These are phyloP conservation scores for Olivierus martensii DNA, from an alignment of 1,140 invertebrate genomes.

Conservation along the genomic window DNA sequence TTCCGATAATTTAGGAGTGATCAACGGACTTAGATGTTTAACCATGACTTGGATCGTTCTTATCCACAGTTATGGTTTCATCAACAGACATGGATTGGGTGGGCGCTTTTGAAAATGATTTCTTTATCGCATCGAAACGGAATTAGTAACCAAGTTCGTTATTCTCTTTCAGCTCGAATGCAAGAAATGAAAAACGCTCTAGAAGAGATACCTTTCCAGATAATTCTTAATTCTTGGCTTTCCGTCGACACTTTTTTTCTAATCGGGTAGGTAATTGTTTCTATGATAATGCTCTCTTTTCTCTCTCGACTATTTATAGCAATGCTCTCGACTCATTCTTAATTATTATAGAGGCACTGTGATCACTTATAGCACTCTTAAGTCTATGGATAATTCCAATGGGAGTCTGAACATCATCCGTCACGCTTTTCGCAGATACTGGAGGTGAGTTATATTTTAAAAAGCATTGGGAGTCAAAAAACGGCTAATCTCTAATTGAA, in stretches of 20 bases:
- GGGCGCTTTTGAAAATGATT: too few species aligned
- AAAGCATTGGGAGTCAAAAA: too few species aligned
- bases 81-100: slow-evolving; percentile 12
- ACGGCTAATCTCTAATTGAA: too few species aligned
- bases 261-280: slow-evolving; percentile 9
- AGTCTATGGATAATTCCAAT: slow-evolving; percentile 9
- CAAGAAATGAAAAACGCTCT: too few species aligned
- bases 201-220: not conserved
- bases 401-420: slow-evolving; percentile 13
- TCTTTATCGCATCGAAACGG: too few species aligned
- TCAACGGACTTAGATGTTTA: slow-evolving; percentile 59
- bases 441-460: slow-evolving; percentile 5
- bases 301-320: not conserved
- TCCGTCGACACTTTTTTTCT: slow-evolving; percentile 19
- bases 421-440: slow-evolving; percentile 11
- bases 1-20: not conserved
- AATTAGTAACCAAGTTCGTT: too few species aligned
- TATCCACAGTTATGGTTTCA: slow-evolving; percentile 50
- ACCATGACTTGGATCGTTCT: slow-evolving; percentile 83
- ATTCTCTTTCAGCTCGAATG: too few species aligned
- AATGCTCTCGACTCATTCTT: too few species aligned
- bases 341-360: slow-evolving; percentile 15
- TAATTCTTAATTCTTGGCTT: slow-evolving; percentile 4
- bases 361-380: slow-evolving; percentile 11
- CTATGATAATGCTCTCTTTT: not conserved